These are phyloP conservation scores for Clarias magur DNA, from an alignment of 2,113 vertebrate genomes.

Conservation along the genomic window DNA sequence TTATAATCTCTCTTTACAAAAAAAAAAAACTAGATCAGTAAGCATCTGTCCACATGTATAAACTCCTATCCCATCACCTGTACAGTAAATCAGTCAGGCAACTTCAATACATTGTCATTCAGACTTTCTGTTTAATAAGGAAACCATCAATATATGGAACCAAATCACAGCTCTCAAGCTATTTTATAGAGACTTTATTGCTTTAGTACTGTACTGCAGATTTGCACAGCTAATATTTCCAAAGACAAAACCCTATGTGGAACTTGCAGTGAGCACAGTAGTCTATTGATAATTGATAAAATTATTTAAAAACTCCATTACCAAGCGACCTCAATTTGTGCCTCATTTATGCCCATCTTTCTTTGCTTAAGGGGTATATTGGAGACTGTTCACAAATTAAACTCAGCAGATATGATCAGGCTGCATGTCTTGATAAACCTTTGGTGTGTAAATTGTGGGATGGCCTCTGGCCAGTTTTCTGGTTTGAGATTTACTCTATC, in stretches of 20 bases:
- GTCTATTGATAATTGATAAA: background rate
- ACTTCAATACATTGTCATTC: background rate
- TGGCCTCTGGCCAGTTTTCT: conserved; percentile 13
- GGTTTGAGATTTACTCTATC: conserved; percentile 12
- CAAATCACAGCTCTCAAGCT: background rate
- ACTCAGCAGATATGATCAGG: background rate
- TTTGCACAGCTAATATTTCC: background rate
- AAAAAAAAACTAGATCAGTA: background rate
- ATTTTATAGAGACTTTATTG: background rate
- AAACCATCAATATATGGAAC: background rate
- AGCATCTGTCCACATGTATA: background rate
- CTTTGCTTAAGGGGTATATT: background rate
- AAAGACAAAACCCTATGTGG: background rate
- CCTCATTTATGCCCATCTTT: conserved; percentile 1
- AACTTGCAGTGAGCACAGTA: background rate
- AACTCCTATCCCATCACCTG: background rate
- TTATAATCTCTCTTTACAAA: no score
- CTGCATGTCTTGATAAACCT: background rate
- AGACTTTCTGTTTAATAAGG: background rate
- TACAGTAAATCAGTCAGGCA: background rate
- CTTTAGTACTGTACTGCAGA: background rate
- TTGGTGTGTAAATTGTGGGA: background rate
- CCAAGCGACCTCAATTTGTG: background rate
- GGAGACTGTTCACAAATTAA: conserved; percentile 1
- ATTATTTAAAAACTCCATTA: conserved; percentile 1